Evolutionary conservation across 30 jellyfish, hydroid and myxozoan genomes (phyloP), one percentile per base, ranked within the genome.

Genomic region (Cassiopea xamachana): DNA sequence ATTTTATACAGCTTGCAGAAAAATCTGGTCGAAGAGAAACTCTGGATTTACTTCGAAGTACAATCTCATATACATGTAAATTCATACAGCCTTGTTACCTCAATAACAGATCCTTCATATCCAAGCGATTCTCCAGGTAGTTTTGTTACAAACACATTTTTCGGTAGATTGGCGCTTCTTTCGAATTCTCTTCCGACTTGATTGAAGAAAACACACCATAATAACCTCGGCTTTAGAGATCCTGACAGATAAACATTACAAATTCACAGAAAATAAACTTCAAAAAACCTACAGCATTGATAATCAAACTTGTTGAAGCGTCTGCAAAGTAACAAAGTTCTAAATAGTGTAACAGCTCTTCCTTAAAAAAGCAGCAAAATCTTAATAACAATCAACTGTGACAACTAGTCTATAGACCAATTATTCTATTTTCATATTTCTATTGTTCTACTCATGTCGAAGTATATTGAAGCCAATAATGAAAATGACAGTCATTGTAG

Each of bases 61-160:
- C 7, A 3, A 10, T 55, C 64, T 55, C 7, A 3, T 55, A 55
- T 3, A 55, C 7, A 0, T 0, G 64, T 55, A 55, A 55, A 55
- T 10, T 55, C 64, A 55, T 16, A 71, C 6, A 71, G 16, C 7
- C 27, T 43, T 2, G 12, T 69, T 47, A 80, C 89, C 61, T 59
- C 89, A 3, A 1, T 27, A 60, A 80, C 80, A 2, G 68, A 67
- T 18, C 46, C 80, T 19, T 80, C 89, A 60, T 16, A 80, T 7
- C 89, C 89, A 19, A 80, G 49, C 18, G 79, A 61, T 15, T 69
- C 89, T 44, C 89, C 89, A 10, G 89, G 89, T 13, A 58, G 46
- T 6, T 61, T 51, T 60, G 89, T 80, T 1, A 80, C 80, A 43
- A 80, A 80, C 46, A 80, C 47, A 69, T 80, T 60, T 2, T 39